Base-by-base conservation (phyloP, 1,140 invertebrate species). In the Pachyrhynchus sulphureomaculatus region DNA sequence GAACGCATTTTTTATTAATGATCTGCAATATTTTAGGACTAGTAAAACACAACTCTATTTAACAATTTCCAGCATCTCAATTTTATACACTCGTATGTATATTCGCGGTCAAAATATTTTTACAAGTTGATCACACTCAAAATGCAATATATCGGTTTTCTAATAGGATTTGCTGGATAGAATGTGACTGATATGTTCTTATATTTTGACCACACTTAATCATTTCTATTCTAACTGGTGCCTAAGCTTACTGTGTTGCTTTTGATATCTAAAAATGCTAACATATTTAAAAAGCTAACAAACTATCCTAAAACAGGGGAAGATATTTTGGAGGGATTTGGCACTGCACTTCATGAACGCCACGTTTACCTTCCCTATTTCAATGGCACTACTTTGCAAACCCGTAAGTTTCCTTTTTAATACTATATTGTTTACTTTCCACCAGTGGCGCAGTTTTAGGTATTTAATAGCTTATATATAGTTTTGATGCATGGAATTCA, bases 351-450 rank as follows among this genome's bases (percentile, higher is more conserved):
- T 69, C 84, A 88, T 77, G 86, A 87, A 74, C 86, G 87, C 79
- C 87, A 89, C 78, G 84, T 90, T 77, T 89, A 89, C 77, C 83
- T 89, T 75, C 87, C 88, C 75, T 76, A 75, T 76, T 89, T 86
- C 83, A 88, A 83, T 81, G 89, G 80, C 86, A 86, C 74, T 82
- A 84, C 81, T 84, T 84, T 82, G 81, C 83, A 80, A 82, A 86
- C 75, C 83, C 83, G 88, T 90, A 89, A 90, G 87, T 89, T 68
- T 68, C 42, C 42, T 41, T 29, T n/a, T 32, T 32, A 52, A 13
- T 36, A 9, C 41, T 13, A 5, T 44, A 20, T 18, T 20, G 8
- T 44, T 17, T 39, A 4, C 6, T 17, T 39, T n/a, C 4, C 36
- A n/a, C 36, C 13, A 10, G 5, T 39, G 10, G 4, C 4, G 9